These are phyloP conservation scores for Caretta caretta DNA, from an alignment of 2,113 vertebrate genomes.

Conservation along the genomic window DNA sequence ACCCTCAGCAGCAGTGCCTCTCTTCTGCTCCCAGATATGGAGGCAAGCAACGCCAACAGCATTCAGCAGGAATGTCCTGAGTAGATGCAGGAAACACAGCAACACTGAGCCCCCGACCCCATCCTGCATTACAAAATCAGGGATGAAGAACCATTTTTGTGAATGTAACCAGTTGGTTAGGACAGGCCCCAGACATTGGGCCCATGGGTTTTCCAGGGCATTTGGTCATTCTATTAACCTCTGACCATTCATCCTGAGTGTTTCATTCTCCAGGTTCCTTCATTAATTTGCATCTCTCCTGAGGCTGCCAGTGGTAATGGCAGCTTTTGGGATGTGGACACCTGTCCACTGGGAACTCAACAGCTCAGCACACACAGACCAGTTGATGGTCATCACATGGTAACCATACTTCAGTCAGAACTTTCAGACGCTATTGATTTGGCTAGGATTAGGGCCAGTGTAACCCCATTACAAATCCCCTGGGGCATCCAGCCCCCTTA, in stretches of 20 bases:
- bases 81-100: background rate
- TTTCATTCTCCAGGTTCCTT: background rate
- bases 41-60: too few relatives aligned
- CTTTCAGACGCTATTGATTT: background rate
- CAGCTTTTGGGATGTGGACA: background rate
- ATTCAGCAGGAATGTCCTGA: too few relatives aligned
- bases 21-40: too few relatives aligned
- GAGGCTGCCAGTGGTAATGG: constrained; percentile 2
- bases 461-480: background rate
- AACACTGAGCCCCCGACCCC: background rate
- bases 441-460: background rate
- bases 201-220: accelerated
- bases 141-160: background rate
- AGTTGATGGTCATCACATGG: background rate
- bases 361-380: background rate
- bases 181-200: background rate
- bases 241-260: background rate
- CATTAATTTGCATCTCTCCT: background rate
- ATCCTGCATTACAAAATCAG: background rate
- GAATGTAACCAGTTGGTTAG: background rate
- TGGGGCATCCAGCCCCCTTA: background rate
- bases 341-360: background rate
- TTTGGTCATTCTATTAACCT: background rate
- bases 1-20: too few relatives aligned
- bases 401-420: background rate